A percentile compares a stretch with the other conserved stretches of the same genome.
Evolutionary conservation across 1,140 invertebrate species (phyloP).

Genomic region (Gryllus bimaculatus): DNA sequence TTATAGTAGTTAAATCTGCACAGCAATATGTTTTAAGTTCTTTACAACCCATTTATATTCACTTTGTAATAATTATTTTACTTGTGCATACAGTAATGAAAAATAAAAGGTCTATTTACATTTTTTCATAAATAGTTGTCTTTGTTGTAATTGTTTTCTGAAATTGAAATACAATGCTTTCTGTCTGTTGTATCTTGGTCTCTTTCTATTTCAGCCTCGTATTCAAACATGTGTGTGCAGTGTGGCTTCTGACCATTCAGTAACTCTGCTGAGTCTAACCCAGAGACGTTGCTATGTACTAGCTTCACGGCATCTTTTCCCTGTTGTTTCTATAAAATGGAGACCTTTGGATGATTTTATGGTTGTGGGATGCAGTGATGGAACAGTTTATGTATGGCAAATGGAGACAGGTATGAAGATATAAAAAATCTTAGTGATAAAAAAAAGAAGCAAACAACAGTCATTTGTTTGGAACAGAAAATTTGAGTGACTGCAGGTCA

Average conservation of each 20-base stretch:
- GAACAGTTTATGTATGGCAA: constrained; percentile 98
- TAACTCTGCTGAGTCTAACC: constrained; percentile 83
- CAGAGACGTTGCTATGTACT: constrained; percentile 92
- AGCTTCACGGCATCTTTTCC: constrained; percentile 92
- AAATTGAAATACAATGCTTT: constrained; percentile 16
- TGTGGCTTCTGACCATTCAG: constrained; percentile 95
- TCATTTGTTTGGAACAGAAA: no score
- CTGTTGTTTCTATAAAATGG: constrained; percentile 94
- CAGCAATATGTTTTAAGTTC: no score
- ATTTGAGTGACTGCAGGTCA: no score
- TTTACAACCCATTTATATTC: no score
- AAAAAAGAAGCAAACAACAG: no score
- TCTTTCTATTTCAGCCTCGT: constrained; percentile 52
- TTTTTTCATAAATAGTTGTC: no score
- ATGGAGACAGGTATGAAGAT: constrained; percentile 82
- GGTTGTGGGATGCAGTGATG: constrained; percentile 95
- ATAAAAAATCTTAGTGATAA: neutral
- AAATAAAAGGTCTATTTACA: no score
- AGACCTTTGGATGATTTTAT: constrained; percentile 95
- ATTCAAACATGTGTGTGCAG: constrained; percentile 94
- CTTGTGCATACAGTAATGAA: no score
- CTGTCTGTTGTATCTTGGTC: constrained; percentile 20
- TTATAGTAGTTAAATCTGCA: no score
- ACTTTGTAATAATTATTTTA: no score
- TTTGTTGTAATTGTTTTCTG: no score